Percentiles rank a stretch among this genome's conserved stretches.
Evolutionary conservation across 2,888 invertebrate species (phyloP).

Genomic region (Andrena praecox): DNA sequence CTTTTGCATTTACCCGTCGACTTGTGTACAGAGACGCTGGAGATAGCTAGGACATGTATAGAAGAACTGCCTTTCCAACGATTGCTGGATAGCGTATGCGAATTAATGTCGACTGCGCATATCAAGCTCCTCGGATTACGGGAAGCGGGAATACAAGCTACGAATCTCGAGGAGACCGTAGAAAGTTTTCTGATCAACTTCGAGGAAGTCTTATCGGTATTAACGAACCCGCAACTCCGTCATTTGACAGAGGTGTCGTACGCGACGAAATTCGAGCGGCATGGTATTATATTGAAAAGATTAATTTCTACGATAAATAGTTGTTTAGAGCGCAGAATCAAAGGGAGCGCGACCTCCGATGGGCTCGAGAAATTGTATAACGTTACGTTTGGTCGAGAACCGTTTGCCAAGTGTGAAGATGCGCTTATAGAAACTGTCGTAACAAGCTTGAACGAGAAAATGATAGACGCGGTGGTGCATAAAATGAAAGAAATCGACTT

Average conservation of each 20-base stretch:
- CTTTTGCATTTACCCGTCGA: constrained; percentile 79
- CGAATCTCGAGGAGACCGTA: constrained; percentile 60
- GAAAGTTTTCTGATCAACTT: constrained; percentile 67
- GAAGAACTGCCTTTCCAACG: constrained; percentile 73
- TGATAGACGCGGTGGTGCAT: constrained; percentile 72
- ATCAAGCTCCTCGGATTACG: constrained; percentile 70
- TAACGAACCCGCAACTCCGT: constrained; percentile 66
- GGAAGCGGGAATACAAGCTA: constrained; percentile 67
- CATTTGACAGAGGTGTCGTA: constrained; percentile 52
- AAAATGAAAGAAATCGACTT: constrained; percentile 78
- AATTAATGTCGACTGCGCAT: constrained; percentile 65
- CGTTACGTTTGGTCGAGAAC: constrained; percentile 75
- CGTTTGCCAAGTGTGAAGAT: constrained; percentile 59
- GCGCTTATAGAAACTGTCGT: constrained; percentile 53
- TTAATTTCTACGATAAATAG: constrained; percentile 66
- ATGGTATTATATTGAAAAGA: constrained; percentile 75
- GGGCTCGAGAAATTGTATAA: constrained; percentile 71
- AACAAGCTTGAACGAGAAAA: constrained; percentile 64
- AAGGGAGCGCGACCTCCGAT: neutral
- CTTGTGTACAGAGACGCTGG: constrained; percentile 76
- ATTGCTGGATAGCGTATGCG: constrained; percentile 59
- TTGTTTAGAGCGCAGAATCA: constrained; percentile 63
- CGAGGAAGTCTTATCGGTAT: constrained; percentile 73
- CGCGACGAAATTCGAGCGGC: constrained; percentile 62
- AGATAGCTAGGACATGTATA: constrained; percentile 70